Percentiles rank a stretch among this genome's conserved stretches.
These are phyloP conservation scores for Zaprionus ornatus DNA, from an alignment of 1,140 invertebrate genomes.

Conservation along the genomic window DNA sequence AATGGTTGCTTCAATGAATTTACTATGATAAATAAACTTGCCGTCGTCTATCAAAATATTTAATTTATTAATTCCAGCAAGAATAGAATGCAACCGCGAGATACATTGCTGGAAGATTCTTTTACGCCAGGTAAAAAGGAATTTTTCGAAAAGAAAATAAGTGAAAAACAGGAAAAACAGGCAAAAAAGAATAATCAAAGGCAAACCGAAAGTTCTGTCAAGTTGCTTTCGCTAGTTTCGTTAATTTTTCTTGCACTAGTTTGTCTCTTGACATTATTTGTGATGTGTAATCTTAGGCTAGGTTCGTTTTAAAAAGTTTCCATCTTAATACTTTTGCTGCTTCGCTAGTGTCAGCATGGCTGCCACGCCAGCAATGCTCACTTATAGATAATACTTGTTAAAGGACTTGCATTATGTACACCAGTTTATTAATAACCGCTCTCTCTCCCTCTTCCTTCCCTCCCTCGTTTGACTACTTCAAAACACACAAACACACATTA, in stretches of 20 bases:
- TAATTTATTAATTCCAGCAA: conserved; percentile 17
- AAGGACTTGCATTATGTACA: conserved; percentile 74
- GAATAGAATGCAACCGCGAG: not conserved
- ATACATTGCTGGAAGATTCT: too few species aligned
- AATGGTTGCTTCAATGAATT: conserved; percentile 27
- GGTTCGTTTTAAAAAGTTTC: conserved; percentile 56
- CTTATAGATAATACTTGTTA: conserved; percentile 75
- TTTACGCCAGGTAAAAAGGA: not conserved
- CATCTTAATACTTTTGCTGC: conserved; percentile 63
- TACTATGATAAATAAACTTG: conserved; percentile 29
- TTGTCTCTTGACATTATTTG: conserved; percentile 13
- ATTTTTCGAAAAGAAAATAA: not conserved
- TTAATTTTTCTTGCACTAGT: conserved; percentile 19
- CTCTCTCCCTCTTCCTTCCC: conserved; percentile 13
- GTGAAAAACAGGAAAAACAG: not conserved
- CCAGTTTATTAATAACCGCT: conserved; percentile 46
- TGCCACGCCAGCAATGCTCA: conserved; percentile 27
- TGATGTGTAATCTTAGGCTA: conserved; percentile 25
- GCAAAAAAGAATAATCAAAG: not conserved
- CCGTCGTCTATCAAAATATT: conserved; percentile 16
- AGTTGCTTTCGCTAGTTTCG: not conserved
- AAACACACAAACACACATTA: conserved; percentile 62
- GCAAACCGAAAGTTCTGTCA: not conserved
- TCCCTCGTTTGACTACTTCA: conserved; percentile 17
- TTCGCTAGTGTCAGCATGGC: conserved; percentile 33